Percentiles rank a stretch among this genome's conserved stretches.
These are phyloP conservation scores for Anolis carolinensis DNA, from an alignment of 2,113 vertebrate species.

Conservation along the genomic window DNA sequence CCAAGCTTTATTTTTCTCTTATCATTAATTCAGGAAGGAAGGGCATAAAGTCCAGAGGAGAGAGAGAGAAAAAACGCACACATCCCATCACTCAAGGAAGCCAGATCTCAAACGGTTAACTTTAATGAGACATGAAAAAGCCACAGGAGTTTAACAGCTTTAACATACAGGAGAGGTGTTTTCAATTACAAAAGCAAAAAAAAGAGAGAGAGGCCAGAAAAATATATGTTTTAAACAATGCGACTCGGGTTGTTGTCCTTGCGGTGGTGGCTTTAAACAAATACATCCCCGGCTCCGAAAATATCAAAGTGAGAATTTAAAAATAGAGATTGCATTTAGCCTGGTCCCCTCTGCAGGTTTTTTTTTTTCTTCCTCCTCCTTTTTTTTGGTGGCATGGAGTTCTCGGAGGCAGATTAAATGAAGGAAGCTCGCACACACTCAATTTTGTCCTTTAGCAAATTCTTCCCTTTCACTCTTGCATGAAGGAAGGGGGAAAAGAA, in stretches of 20 bases:
- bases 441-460: slow-evolving; percentile 99
- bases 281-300: slow-evolving; percentile 71
- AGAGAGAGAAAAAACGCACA: slow-evolving; percentile 1
- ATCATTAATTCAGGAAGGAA: slow-evolving; percentile 69
- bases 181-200: slow-evolving; percentile 79
- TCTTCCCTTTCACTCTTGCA: slow-evolving; percentile 99
- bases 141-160: slow-evolving; percentile 73
- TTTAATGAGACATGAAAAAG: slow-evolving; percentile 73
- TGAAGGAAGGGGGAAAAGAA: slow-evolving; percentile 83
- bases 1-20: slow-evolving; percentile 76
- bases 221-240: slow-evolving; percentile 71
- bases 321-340: slow-evolving; percentile 80
- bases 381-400: slow-evolving; percentile 69
- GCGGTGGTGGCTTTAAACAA: slow-evolving; percentile 70
- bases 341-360: slow-evolving; percentile 78
- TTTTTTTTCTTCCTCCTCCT: slow-evolving; percentile 22
- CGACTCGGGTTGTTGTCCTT: slow-evolving; percentile 48
- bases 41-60: slow-evolving; percentile 47
- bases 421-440: slow-evolving; percentile 92
- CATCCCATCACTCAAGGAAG: slow-evolving; percentile 55
- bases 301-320: slow-evolving; percentile 80
- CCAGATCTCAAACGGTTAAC: slow-evolving; percentile 75
- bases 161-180: slow-evolving; percentile 82
- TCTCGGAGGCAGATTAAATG: slow-evolving; percentile 94
- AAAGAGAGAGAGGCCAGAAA: slow-evolving; percentile 43